Base-by-base conservation (phyloP, 2,888 invertebrate genomes). In the Gerosis bhagava region DNA sequence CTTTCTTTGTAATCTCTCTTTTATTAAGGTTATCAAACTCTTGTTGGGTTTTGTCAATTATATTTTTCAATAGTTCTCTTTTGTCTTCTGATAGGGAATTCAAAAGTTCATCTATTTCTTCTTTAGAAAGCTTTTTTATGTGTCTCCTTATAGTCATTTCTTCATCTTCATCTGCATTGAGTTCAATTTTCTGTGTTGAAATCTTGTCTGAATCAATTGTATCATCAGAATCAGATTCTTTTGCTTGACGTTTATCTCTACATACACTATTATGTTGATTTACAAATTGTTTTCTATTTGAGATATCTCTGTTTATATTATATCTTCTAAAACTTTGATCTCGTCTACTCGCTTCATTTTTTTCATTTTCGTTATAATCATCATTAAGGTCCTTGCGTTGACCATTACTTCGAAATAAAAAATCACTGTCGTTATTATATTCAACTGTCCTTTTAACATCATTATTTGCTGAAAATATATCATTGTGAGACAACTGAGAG, bases 1-100 rank as follows among this genome's bases (percentile, higher is more conserved):
- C 78, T 63, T 87, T 88, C 50, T 87, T 87, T 4, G 81, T 84
- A 41, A 86, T 86, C 73, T 87, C 88, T 52, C 87, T 70, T 67
- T 88, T 88, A 53, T 70, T 80, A 13, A 80, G 54, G 13, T 47
- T 59, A 13, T 70, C 63, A 25, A 44, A 40, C 4, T 56, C 25
- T 28, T 28, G 21, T 34, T 15, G 22, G 19, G 40, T 17, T 13
- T 74, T 73, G 21, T 43, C 61, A 17, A 88, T 83, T 3, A 87
- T 82, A 60, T 76, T 79, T 56, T 77, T 80, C 25, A 88, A 65
- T 3, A 88, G 65, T 15, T 64, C 63, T 57, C 70, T 73, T 69
- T 87, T 87, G 45, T 87, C 84, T 35, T 76, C 79, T 0, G 84
- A 70, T 4, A 88, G 65, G 8, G 83, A 80, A 55, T 68, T 75